Conservation (phyloP, 2,113 vertebrate species). For the Nycticebus coucang region DNA sequence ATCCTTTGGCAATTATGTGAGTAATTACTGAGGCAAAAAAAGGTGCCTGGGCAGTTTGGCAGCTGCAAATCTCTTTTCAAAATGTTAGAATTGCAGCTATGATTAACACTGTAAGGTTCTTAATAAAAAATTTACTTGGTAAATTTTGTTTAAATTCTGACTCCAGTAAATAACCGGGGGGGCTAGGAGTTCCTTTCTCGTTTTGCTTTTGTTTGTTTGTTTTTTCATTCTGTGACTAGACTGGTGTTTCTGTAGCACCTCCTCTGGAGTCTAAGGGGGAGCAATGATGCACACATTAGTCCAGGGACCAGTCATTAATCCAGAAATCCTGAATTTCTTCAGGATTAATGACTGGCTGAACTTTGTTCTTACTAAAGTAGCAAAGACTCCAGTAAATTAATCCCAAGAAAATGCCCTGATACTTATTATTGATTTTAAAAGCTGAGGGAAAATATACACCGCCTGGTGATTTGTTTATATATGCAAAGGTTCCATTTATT, state of each 20-base stretch:
- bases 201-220: not conserved
- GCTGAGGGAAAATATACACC: not conserved
- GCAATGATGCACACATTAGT: not conserved
- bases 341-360: not conserved
- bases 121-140: not conserved
- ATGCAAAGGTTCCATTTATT: slow-evolving; percentile 30
- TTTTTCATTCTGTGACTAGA: not conserved
- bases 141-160: slow-evolving; percentile 5
- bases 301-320: not conserved
- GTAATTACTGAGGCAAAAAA: not conserved
- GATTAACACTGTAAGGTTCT: not conserved
- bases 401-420: slow-evolving; percentile 34
- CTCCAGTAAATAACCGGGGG: not conserved
- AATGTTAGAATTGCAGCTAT: not conserved
- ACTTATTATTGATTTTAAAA: slow-evolving; percentile 55
- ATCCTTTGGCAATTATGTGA: not conserved
- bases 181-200: not conserved
- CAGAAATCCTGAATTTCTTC: not conserved
- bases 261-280: not conserved
- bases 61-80: not conserved
- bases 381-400: slow-evolving; percentile 46
- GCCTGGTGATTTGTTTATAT: slow-evolving; percentile 47
- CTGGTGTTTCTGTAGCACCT: not conserved
- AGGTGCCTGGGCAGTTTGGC: too few species aligned
- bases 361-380: not conserved